Evolutionary conservation across 1,140 invertebrate species (phyloP).

Genomic region (Drosophila navojoa): DNA sequence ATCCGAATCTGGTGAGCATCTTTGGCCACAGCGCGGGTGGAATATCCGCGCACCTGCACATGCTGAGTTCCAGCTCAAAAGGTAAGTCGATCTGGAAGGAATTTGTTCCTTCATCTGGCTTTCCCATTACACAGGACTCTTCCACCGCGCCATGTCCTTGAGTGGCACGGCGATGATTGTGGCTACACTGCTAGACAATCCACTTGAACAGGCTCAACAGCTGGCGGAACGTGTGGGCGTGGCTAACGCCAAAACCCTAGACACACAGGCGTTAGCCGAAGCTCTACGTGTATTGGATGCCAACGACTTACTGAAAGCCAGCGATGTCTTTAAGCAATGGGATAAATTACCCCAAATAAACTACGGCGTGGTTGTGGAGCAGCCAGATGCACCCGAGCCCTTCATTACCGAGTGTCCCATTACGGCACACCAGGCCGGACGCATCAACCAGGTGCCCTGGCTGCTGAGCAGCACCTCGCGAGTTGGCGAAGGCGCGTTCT

Average conservation of each 20-base stretch:
- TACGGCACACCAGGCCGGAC: slow-evolving; percentile 61
- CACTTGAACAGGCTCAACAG: slow-evolving; percentile 79
- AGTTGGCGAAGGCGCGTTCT: slow-evolving; percentile 62
- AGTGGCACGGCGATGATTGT: slow-evolving; percentile 85
- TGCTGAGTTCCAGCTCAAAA: slow-evolving; percentile 54
- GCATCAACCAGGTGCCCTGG: slow-evolving; percentile 80
- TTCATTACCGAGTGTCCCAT: slow-evolving; percentile 81
- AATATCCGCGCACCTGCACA: slow-evolving; percentile 84
- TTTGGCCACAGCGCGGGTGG: slow-evolving; percentile 89
- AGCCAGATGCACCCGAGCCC: slow-evolving; percentile 43
- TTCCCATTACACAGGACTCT: slow-evolving; percentile 65
- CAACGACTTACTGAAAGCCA: slow-evolving; percentile 54
- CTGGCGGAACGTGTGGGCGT: slow-evolving; percentile 55
- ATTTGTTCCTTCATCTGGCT: slow-evolving; percentile 41
- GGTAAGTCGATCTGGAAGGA: slow-evolving; percentile 62
- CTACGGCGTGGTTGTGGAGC: slow-evolving; percentile 80
- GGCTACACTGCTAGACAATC: slow-evolving; percentile 84
- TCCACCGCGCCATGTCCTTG: slow-evolving; percentile 85
- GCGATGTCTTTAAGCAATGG: slow-evolving; percentile 73
- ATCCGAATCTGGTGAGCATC: slow-evolving; percentile 89
- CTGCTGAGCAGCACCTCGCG: slow-evolving; percentile 73
- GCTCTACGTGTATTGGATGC: slow-evolving; percentile 75
- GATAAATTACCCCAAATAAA: slow-evolving; percentile 62
- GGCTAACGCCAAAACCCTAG: slow-evolving; percentile 16
- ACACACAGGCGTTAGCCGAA: slow-evolving; percentile 53